Conservation (phyloP, 1,140 invertebrate species). For the Nasonia longicornis region DNA sequence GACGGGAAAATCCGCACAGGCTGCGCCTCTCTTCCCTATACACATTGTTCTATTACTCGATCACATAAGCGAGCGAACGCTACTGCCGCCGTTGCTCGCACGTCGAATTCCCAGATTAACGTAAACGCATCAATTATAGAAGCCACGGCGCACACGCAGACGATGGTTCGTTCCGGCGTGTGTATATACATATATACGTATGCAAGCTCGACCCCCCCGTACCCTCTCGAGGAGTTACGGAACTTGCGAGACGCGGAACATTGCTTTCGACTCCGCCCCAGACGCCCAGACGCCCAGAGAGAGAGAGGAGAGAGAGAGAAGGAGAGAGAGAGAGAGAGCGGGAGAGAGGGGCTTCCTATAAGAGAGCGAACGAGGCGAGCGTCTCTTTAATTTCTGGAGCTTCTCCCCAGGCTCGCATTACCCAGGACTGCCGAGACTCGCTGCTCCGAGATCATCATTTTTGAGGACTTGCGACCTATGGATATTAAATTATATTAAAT, state of each 20-base stretch:
- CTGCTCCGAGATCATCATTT: conserved; percentile 35
- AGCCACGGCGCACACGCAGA: conserved; percentile 8
- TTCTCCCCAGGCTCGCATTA: conserved; percentile 42
- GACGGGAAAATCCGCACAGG: conserved; percentile 19
- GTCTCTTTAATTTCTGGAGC: conserved; percentile 28
- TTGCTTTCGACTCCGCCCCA: conserved; percentile 46
- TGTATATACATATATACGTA: neutral
- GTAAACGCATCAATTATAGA: conserved; percentile 48
- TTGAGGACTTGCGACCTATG: conserved; percentile 12
- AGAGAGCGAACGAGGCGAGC: neutral
- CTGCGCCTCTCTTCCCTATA: conserved; percentile 1
- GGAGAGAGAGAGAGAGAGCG: conserved; percentile 24
- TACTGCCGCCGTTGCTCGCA: neutral
- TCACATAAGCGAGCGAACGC: conserved; percentile 31
- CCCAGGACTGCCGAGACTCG: neutral
- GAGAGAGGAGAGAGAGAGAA: conserved; percentile 18
- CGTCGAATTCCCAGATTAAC: conserved; percentile 44
- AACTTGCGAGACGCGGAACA: conserved; percentile 45
- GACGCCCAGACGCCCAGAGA: conserved; percentile 21
- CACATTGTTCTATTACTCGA: conserved; percentile 37
- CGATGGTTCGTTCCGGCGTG: neutral
- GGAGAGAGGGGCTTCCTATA: neutral
- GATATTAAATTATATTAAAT: conserved; percentile 41
- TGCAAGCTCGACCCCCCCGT: neutral
- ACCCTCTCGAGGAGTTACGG: conserved; percentile 32